Base-by-base conservation (phyloP, 2,888 invertebrate genomes). In the Polyommatus iphigenia region DNA sequence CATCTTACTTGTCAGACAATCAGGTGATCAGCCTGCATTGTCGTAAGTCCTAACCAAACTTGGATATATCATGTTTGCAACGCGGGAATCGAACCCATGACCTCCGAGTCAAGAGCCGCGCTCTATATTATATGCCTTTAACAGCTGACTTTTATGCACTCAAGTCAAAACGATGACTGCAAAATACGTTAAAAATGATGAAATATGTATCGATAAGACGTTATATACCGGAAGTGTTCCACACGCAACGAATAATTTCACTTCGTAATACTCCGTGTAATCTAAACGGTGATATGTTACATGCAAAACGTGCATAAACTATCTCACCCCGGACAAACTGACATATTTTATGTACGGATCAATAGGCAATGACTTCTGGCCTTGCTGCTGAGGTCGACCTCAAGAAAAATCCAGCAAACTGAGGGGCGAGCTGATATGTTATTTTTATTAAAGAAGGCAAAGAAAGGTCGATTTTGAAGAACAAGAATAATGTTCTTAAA, bases 221-320 rank as follows among this genome's bases (percentile, higher is more conserved):
- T 46, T 73, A 73, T 73, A 46, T 41, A 50, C 20, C 75, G 75
- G 75, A 75, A 75, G 75, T 50, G 24, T 54, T 75, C 54, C 46
- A 75, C 75, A 75, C 75, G 75, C 75, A 75, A 75, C 54, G 75
- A 75, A 75, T 75, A 75, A 75, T 29, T 54, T 75, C 54, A 54
- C 75, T 75, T 75, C 18, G 75, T 54, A 54, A 75, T 75, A 54
- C 75, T 75, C n/a, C 72, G 41, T 41, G 54, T 75, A 75, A 75
- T 75, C 75, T 75, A 75, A 50, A 75, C 24, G 54, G 75, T 54
- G 75, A 54, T 75, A 75, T 75, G 75, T 75, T 50, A 54, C 75
- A 75, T 75, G 75, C 75, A 54, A 75, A 75, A 75, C 75, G 24
- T 32, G 75, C 54, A 75, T 75, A 75, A 75, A 75, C 50, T 29